phyloP scores from a whole-genome alignment of 37 sponge, comb jelly and placozoan genomes.

The Ianthella basta region DNA sequence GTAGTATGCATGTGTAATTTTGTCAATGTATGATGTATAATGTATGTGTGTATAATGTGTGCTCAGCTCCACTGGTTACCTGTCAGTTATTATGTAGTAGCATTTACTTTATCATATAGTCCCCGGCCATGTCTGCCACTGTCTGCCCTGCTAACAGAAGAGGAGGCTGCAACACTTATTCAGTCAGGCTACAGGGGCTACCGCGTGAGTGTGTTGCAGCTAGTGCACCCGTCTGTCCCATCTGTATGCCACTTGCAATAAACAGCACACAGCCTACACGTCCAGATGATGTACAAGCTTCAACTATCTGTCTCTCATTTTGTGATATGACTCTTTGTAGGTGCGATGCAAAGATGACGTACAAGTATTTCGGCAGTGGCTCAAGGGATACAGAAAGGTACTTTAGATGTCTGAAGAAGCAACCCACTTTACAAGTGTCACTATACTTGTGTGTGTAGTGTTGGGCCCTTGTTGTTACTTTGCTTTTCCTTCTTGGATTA shows the following conservation, averaged over 20 bases:
- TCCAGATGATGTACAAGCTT: too few relatives aligned
- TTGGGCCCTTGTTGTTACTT: background rate
- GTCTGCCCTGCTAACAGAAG: constrained; percentile 83
- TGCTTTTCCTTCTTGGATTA: background rate
- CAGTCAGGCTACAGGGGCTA: constrained; percentile 84
- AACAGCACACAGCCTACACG: too few relatives aligned
- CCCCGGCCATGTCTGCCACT: constrained; percentile 86
- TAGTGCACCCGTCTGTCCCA: too few relatives aligned
- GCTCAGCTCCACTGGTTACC: too few relatives aligned
- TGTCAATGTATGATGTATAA: too few relatives aligned
- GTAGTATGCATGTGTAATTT: too few relatives aligned
- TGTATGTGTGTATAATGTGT: too few relatives aligned
- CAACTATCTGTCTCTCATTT: too few relatives aligned
- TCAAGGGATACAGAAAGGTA: constrained; percentile 44
- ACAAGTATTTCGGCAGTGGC: constrained; percentile 61
- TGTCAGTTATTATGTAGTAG: too few relatives aligned
- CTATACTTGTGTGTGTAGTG: background rate
- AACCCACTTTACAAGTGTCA: too few relatives aligned
- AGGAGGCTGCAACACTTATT: constrained; percentile 81
- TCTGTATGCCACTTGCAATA: too few relatives aligned
- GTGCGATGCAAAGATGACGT: constrained; percentile 29
- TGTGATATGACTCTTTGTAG: background rate
- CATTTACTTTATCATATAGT: constrained; percentile 33
- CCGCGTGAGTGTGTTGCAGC: constrained; percentile 25
- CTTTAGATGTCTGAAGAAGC: background rate